Evolutionary conservation across 2,888 invertebrate genomes (phyloP).

Genomic region (Ferdinandea cuprea): DNA sequence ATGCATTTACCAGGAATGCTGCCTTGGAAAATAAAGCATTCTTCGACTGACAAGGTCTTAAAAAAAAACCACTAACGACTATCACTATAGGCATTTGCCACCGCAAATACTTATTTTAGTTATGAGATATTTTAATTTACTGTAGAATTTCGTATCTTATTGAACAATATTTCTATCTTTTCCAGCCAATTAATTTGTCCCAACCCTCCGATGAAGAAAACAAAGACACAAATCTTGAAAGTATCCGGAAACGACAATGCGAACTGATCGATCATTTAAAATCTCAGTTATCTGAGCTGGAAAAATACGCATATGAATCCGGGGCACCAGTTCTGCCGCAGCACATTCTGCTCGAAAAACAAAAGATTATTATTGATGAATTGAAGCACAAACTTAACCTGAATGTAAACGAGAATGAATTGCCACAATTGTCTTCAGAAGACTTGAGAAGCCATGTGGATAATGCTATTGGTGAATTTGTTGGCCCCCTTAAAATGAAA

Average conservation of each 20-base stretch:
- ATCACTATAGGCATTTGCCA: too few relatives aligned
- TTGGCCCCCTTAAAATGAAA: slow-evolving; percentile 97
- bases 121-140: background rate
- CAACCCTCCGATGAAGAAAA: slow-evolving; percentile 19
- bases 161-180: background rate
- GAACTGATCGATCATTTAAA: slow-evolving; percentile 95
- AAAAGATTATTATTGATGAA: slow-evolving; percentile 95
- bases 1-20: too few relatives aligned
- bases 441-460: slow-evolving; percentile 95
- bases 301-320: slow-evolving; percentile 93
- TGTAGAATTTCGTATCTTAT: background rate
- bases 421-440: slow-evolving; percentile 89
- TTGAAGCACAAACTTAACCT: slow-evolving; percentile 92
- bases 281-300: slow-evolving; percentile 93
- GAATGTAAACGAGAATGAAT: slow-evolving; percentile 91
- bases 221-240: slow-evolving; percentile 44
- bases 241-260: slow-evolving; percentile 88
- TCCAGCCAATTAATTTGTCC: slow-evolving; percentile 60
- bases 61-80: too few relatives aligned
- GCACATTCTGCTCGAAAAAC: slow-evolving; percentile 92
- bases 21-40: too few relatives aligned
- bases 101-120: too few relatives aligned
- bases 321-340: slow-evolving; percentile 89
- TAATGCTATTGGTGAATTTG: slow-evolving; percentile 93
- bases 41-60: too few relatives aligned